These are phyloP conservation scores for Antennarius striatus DNA, from an alignment of 2,113 vertebrate genomes.

Conservation along the genomic window DNA sequence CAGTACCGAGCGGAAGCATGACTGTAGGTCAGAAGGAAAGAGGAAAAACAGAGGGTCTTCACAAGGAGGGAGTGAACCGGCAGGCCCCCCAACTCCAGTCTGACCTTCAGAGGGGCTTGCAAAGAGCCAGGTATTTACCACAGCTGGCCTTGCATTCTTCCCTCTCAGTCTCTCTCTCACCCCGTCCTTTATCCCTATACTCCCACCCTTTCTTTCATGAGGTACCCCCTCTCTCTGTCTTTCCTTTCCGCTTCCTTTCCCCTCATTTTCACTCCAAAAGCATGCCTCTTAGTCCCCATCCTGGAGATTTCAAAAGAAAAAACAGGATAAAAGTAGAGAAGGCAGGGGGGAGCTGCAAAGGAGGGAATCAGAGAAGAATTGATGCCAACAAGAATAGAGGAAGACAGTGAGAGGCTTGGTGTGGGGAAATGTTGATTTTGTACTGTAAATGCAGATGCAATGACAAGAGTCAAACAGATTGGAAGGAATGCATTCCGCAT, in stretches of 20 bases:
- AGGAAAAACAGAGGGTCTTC: constrained; percentile 30
- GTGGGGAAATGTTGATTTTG: constrained; percentile 40
- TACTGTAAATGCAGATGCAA: constrained; percentile 58
- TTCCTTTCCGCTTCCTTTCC: constrained; percentile 57
- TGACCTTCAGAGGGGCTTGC: constrained; percentile 78
- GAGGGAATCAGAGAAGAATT: constrained; percentile 74
- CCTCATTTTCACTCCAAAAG: constrained; percentile 74
- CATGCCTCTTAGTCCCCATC: constrained; percentile 76
- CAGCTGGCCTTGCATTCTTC: constrained; percentile 83
- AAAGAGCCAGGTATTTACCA: constrained; percentile 86
- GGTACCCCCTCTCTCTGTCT: constrained; percentile 35
- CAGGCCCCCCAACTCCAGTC: constrained; percentile 75
- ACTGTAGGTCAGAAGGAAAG: constrained; percentile 51
- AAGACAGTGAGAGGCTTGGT: constrained; percentile 43
- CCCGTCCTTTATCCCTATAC: constrained; percentile 66
- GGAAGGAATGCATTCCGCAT: constrained; percentile 83
- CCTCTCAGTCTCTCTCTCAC: constrained; percentile 60
- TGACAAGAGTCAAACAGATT: constrained; percentile 51
- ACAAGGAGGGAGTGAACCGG: constrained; percentile 66
- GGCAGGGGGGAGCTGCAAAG: constrained; percentile 68
- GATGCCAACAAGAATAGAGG: constrained; percentile 74
- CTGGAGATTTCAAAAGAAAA: constrained; percentile 70
- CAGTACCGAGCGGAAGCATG: constrained; percentile 37
- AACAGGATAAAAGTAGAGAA: constrained; percentile 56
- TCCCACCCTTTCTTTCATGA: constrained; percentile 77